Evolutionary conservation across 1,140 invertebrate species (phyloP).

Genomic region (Euura saliciscinereae): DNA sequence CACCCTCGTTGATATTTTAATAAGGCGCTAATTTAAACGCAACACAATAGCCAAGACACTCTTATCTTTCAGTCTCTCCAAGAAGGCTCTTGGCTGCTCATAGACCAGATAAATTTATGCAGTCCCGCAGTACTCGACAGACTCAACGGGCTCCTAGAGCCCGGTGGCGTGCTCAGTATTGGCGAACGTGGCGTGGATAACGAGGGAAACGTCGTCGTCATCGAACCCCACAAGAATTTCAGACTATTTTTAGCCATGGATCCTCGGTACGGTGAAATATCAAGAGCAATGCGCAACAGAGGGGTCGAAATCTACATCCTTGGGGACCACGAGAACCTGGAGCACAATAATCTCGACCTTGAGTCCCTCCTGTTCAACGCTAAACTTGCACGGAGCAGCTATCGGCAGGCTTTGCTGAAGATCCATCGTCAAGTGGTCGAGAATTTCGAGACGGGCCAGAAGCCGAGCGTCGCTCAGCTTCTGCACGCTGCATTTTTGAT

Average conservation of each 20-base stretch:
- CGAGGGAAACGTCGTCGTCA: slow-evolving; percentile 72
- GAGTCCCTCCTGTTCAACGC: slow-evolving; percentile 61
- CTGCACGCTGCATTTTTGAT: slow-evolving; percentile 69
- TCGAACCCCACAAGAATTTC: slow-evolving; percentile 90
- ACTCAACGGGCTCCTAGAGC: slow-evolving; percentile 94
- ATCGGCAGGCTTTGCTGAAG: slow-evolving; percentile 59
- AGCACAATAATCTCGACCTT: slow-evolving; percentile 57
- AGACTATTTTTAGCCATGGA: slow-evolving; percentile 95
- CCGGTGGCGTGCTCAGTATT: slow-evolving; percentile 85
- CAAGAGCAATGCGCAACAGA: slow-evolving; percentile 96
- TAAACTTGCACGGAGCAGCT: slow-evolving; percentile 54
- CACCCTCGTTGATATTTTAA: slow-evolving; percentile 6
- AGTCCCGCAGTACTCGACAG: slow-evolving; percentile 95
- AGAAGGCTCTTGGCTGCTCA: slow-evolving; percentile 87
- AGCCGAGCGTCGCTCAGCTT: slow-evolving; percentile 65
- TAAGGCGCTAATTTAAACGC: neutral
- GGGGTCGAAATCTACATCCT: slow-evolving; percentile 90
- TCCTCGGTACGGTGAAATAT: slow-evolving; percentile 93
- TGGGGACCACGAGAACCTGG: slow-evolving; percentile 46
- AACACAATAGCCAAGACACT: neutral
- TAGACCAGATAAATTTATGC: slow-evolving; percentile 98
- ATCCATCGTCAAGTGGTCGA: slow-evolving; percentile 60
- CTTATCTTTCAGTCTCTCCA: slow-evolving; percentile 68
- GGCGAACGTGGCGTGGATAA: slow-evolving; percentile 87
- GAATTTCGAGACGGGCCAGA: slow-evolving; percentile 59